Base-by-base conservation (phyloP, 2,113 vertebrate species). In the Mellivora capensis region DNA sequence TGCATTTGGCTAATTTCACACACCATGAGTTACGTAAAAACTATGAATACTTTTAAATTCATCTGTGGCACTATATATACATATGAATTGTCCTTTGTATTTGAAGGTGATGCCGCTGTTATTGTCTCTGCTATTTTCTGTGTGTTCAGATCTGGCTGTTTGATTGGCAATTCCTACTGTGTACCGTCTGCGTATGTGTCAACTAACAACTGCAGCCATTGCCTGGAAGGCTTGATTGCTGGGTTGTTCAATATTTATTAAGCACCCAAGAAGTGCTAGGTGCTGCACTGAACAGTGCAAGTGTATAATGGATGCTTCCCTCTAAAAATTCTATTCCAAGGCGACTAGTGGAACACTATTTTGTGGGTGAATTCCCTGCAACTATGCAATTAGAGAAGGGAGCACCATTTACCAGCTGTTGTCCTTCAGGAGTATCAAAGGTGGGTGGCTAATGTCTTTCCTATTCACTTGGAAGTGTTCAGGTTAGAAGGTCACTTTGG, bases 191-290 rank as follows among this genome's bases (percentile, higher is more conserved):
- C 39, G 49, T 92, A 92, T 93, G 93, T 97, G 98, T 97, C 42
- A n/a, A 86, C 91, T 97, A 97, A 95, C 94, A 97, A 98, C 90
- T 96, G 84, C 94, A 96, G 76, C 97, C 96, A 94, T 88, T 97
- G 96, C 97, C 97, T 97, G 61, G 94, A 97, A 95, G 96, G 95
- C 96, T 97, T 98, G 98, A 98, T 98, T 98, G 87, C 97, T 93
- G 85, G 76, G 82, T 93, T 97, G 96, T 97, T 98, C 97, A 97
- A 98, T 98, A 98, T 98, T 98, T 98, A 98, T 98, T 98, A 98
- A 97, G 97, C 96, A 97, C 95, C 96, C 87, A 95, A 93, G 90
- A 96, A 93, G 96, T 98, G 96, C 74, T 97, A 97, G 97, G 96
- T 96, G 90, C 94, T 86, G 81, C 84, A 87, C 0, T 86, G 94